A percentile compares a stretch with the other conserved stretches of the same genome.
Evolutionary conservation across 2,113 vertebrate genomes (phyloP).

Genomic region (Chaenogobius annularis): DNA sequence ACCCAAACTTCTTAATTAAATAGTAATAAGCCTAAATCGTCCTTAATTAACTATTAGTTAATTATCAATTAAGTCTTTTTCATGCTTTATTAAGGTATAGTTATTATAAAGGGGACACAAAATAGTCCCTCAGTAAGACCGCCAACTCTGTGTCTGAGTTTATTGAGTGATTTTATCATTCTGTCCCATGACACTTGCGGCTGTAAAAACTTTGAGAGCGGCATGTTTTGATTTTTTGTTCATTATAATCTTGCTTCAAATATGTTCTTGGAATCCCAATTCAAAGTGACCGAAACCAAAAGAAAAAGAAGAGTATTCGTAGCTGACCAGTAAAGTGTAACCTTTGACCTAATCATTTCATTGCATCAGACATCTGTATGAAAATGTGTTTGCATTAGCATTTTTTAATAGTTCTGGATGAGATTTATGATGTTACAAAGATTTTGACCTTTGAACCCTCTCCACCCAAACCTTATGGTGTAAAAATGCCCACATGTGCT

Average conservation of each 20-base stretch:
- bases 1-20: no score
- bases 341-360: not conserved
- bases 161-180: not conserved
- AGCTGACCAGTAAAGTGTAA: not conserved
- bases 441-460: conserved; percentile 3
- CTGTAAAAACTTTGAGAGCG: no score
- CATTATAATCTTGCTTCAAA: not conserved
- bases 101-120: no score
- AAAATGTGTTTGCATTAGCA: not conserved
- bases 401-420: not conserved
- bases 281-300: not conserved
- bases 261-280: not conserved
- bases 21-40: no score
- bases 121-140: no score
- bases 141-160: no score
- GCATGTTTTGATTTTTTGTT: no score
- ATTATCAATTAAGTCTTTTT: no score
- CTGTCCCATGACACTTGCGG: no score
- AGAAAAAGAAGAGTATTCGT: not conserved
- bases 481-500: not conserved
- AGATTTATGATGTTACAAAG: conserved; percentile 1
- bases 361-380: conserved; percentile 1
- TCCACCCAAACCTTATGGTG: not conserved
- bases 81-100: no score
- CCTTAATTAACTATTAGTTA: no score